Base-by-base conservation (phyloP, 2,797 vertebrate genomes). In the Pogonophryne albipinna region DNA sequence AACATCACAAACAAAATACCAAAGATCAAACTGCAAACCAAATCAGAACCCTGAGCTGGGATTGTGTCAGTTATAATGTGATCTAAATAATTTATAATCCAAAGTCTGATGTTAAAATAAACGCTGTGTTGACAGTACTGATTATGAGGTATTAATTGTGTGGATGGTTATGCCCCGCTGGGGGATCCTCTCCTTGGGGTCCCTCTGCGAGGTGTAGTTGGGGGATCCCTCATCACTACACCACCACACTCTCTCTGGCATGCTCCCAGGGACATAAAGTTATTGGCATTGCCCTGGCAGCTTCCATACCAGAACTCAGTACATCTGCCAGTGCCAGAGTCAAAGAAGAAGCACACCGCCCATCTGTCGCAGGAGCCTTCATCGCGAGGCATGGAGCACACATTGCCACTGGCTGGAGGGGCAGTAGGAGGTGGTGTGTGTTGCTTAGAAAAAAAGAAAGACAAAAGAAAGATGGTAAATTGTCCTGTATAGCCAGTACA, bases 221-320 rank as follows among this genome's bases (percentile, higher is more conserved):
- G 57, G 55, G 51, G 8, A 56, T 53, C 79, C 52, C 82, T 87
- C 27, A 14, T 86, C 31, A 17, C 55, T 51, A 61, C 45, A 55
- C 66, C 71, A 15, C 41, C 87, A 80, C 98, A 99, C 0, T 45
- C 66, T 75, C 66, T 91, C 90, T 94, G 91, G 80, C 98, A 99
- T 50, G 93, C 95, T 9, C 95, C 95, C 89, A 96, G 91, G 0
- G 95, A 93, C 42, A 67, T 53, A 79, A 99, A 99, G 91, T 95
- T 98, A 79, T 99, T 99, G 74, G 73, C 86, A 6, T 99, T 99
- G 74, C 98, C 98, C 0, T 96, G 94, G 82, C 98, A 99, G 75
- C 96, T 94, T 0, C 98, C 97, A 0, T 95, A 99, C 98, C 97
- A 99, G 89, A 99, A 98, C 10, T 96, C 95, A 34, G 95, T 96